Evolutionary conservation across 2,888 invertebrate species (phyloP), one percentile per base, ranked within the genome.

Genomic region (Acanthosoma haemorrhoidale): DNA sequence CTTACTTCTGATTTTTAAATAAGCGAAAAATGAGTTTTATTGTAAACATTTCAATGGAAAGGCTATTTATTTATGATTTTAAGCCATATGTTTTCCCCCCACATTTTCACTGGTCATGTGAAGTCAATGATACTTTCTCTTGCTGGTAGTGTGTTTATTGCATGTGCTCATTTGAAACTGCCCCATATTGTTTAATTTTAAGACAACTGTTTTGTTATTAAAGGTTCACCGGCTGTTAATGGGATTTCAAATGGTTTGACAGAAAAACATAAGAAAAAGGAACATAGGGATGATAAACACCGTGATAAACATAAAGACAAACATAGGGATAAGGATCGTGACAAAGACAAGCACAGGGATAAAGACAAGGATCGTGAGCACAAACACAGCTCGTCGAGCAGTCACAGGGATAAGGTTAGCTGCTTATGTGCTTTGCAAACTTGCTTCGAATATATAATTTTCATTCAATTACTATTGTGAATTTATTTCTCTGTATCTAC

Each of bases 291-390:
- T 71, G 80, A 80, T 68, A 81, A 79, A 75, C 79, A 80, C 64
- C 81, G 80, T 71, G 86, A 88, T 78, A 84, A 86, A 41, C 75
- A 77, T 58, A 76, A 75, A 66, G 75, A 76, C 16, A 76, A 86
- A 70, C 80, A 80, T 61, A 81, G 79, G 73, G 81, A 82, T 69
- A 77, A 70, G 25, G 69, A 80, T 68, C 80, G 86, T 73, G 87
- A 87, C 76, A 87, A 74, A 39, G 71, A 76, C 51, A 74, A 74
- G 69, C 68, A 76, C 29, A 74, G 73, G 36, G 73, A 76, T 29
- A 75, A 59, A 36, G 69, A 72, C 41, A 73, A 71, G 32, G 84
- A 84, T 77, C 84, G 82, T 81, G 83, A 74, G 70, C 80, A 79
- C 74, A 83, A 82, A 82, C 79, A 80, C 61, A 79, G 77, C 71